phyloP scores from a whole-genome alignment of 2,888 invertebrate species.

The Pemphredon lugubris region DNA sequence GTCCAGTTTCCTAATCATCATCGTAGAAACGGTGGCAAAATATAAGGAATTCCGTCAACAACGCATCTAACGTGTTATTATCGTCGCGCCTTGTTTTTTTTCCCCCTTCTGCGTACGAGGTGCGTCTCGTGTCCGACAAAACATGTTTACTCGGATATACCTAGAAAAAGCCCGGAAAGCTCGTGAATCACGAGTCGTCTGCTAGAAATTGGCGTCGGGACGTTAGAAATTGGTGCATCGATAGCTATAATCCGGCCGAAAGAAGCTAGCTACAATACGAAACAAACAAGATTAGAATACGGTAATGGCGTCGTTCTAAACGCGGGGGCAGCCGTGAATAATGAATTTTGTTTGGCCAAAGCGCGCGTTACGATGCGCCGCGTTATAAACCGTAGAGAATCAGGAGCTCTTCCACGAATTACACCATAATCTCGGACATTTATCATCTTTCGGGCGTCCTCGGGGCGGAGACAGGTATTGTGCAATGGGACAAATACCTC shows the following conservation, averaged over 20 bases:
- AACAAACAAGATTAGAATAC: slow-evolving; percentile 31
- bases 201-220: slow-evolving; percentile 5
- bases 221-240: background rate
- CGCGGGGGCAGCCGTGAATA: slow-evolving; percentile 21
- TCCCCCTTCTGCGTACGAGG: background rate
- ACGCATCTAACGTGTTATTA: background rate
- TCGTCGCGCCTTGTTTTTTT: background rate
- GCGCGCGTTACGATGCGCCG: slow-evolving; percentile 14
- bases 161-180: background rate
- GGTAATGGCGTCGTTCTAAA: slow-evolving; percentile 21
- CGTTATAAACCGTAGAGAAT: background rate
- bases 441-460: background rate
- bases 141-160: slow-evolving; percentile 10
- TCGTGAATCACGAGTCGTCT: background rate
- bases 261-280: slow-evolving; percentile 20
- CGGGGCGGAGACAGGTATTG: too few species aligned
- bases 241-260: slow-evolving; percentile 9
- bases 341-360: too few species aligned
- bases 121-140: background rate
- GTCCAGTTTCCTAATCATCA: background rate
- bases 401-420: too few species aligned
- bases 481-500: too few species aligned
- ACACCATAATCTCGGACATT: background rate
- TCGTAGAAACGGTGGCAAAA: background rate
- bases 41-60: too few species aligned